Conservation (phyloP, 2,113 vertebrate species). For the Myanophis thanlyinensis region DNA sequence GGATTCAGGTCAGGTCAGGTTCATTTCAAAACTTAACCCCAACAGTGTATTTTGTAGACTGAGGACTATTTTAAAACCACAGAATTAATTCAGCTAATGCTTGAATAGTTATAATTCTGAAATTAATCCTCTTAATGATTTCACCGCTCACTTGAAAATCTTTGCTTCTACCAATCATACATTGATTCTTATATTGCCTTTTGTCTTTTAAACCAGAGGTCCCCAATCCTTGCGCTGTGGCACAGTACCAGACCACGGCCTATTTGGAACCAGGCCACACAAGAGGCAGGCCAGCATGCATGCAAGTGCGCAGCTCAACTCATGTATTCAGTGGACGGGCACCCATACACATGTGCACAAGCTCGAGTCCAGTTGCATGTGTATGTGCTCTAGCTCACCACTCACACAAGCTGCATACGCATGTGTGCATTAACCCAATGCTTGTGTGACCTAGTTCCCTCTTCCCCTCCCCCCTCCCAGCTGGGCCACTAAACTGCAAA, state of each 20-base stretch:
- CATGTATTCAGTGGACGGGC: too few species aligned
- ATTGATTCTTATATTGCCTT: background rate
- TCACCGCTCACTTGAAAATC: background rate
- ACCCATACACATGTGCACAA: too few species aligned
- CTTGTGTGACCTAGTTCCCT: background rate
- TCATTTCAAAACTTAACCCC: background rate
- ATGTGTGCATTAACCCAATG: background rate
- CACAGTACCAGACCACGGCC: background rate
- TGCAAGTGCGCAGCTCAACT: too few species aligned
- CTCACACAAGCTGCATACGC: background rate
- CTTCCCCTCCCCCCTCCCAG: too few species aligned
- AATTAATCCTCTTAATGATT: background rate
- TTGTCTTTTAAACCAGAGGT: background rate
- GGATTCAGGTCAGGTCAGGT: background rate
- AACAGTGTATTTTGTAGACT: background rate
- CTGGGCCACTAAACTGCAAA: background rate
- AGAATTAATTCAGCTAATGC: background rate
- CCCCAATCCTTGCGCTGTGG: background rate
- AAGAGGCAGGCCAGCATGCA: background rate
- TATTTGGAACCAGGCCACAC: background rate
- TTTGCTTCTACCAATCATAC: background rate
- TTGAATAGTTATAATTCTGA: background rate
- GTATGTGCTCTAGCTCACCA: rapidly evolving
- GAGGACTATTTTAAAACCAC: background rate
- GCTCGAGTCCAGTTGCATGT: too few species aligned